Conservation (phyloP, 2,113 vertebrate genomes). For the Sisor rabdophorus region DNA sequence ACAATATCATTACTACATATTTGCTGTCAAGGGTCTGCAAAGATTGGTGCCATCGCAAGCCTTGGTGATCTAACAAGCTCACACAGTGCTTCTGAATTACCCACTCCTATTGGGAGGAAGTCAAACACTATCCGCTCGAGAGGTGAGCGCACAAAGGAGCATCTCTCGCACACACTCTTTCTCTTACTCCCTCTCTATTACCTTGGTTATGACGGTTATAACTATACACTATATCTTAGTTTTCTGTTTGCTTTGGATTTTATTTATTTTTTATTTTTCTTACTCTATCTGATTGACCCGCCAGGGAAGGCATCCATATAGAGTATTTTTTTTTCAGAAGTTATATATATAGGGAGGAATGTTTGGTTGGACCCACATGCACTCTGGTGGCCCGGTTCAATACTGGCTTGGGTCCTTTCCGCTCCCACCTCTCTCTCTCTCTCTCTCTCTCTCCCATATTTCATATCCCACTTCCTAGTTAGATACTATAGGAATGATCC, state of each 20-base stretch:
- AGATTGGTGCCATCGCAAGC: conserved; percentile 76
- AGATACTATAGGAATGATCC: no score
- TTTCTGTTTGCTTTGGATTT: neutral
- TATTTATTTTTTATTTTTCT: conserved; percentile 18
- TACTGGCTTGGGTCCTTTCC: no score
- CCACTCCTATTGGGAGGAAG: conserved; percentile 75
- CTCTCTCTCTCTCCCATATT: no score
- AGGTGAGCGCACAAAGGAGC: conserved; percentile 71
- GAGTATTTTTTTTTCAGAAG: no score
- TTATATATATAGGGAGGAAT: no score
- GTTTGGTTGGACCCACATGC: no score
- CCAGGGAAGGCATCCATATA: no score
- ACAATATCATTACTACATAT: conserved; percentile 84
- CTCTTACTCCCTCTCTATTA: conserved; percentile 30
- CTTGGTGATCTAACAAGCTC: conserved; percentile 79
- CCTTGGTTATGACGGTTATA: conserved; percentile 27
- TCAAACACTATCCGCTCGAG: conserved; percentile 76
- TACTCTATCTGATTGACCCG: neutral
- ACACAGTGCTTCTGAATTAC: conserved; percentile 76
- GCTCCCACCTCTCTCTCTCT: no score
- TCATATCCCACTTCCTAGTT: no score
- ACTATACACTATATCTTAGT: conserved; percentile 11
- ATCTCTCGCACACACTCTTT: conserved; percentile 38
- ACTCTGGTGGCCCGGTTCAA: no score
- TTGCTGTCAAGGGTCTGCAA: conserved; percentile 82